phyloP scores from a whole-genome alignment of 2,797 vertebrate species.

The Peromyscus aztecus region DNA sequence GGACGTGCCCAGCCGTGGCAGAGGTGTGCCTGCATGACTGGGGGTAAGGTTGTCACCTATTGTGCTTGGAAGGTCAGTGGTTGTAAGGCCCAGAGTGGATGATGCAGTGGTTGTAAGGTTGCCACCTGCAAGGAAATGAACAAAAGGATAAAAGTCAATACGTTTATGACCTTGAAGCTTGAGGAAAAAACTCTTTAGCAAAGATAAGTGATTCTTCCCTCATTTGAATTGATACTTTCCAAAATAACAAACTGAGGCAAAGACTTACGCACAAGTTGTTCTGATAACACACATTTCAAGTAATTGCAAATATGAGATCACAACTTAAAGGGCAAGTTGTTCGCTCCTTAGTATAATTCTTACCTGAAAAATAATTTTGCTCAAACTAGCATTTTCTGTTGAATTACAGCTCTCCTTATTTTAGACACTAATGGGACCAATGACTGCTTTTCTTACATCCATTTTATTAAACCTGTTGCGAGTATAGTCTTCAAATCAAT shows the following conservation, averaged over 20 bases:
- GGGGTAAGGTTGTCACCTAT: slow-evolving; percentile 88
- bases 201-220: background rate
- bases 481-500: background rate
- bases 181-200: background rate
- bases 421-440: background rate
- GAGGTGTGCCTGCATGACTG: slow-evolving; percentile 65
- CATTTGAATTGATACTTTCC: background rate
- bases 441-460: background rate
- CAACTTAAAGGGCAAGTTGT: accelerated
- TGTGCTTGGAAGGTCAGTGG: slow-evolving; percentile 34
- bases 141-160: slow-evolving; percentile 71
- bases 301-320: background rate
- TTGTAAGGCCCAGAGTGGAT: background rate
- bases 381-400: background rate
- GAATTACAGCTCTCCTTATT: background rate
- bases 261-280: background rate
- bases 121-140: slow-evolving; percentile 84
- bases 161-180: background rate
- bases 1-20: background rate
- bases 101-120: slow-evolving; percentile 54
- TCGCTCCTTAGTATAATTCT: background rate
- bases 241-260: background rate
- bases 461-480: background rate
- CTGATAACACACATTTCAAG: background rate
- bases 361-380: background rate